A percentile compares a stretch with the other conserved stretches of the same genome.
phyloP scores from a whole-genome alignment of 2,797 vertebrate genomes.

The Pampus argenteus region DNA sequence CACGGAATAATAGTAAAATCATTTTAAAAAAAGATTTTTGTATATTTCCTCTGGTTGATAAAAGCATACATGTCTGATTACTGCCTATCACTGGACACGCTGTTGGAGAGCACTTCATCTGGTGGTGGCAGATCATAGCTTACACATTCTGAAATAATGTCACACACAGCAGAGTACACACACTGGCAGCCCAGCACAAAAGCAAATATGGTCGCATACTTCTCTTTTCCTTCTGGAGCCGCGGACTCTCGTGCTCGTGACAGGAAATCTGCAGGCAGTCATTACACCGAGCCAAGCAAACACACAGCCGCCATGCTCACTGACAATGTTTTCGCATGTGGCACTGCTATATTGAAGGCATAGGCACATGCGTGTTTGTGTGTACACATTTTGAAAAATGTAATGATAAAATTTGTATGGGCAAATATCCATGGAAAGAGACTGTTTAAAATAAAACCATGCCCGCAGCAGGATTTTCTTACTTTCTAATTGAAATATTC shows the following conservation, averaged over 20 bases:
- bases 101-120: constrained; percentile 83
- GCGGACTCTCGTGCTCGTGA: constrained; percentile 68
- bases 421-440: constrained; percentile 6
- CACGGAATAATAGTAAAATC: constrained; percentile 49
- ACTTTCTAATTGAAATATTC: constrained; percentile 15
- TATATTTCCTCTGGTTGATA: constrained; percentile 52
- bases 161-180: constrained; percentile 85
- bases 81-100: constrained; percentile 57
- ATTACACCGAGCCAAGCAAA: constrained; percentile 82
- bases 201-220: constrained; percentile 82
- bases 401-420: constrained; percentile 26
- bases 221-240: constrained; percentile 67
- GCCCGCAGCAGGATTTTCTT: background rate
- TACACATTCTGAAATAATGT: constrained; percentile 83
- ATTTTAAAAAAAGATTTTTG: constrained; percentile 57
- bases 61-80: constrained; percentile 61
- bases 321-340: constrained; percentile 73
- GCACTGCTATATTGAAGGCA: constrained; percentile 44
- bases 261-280: constrained; percentile 82
- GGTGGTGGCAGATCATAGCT: constrained; percentile 83
- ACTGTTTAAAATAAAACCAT: constrained; percentile 14
- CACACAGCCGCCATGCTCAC: constrained; percentile 64
- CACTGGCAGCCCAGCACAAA: constrained; percentile 77
- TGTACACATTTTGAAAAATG: constrained; percentile 37
- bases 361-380: constrained; percentile 10